These are phyloP conservation scores for Tiliacea citrago DNA, from an alignment of 2,888 invertebrate species.

Conservation along the genomic window DNA sequence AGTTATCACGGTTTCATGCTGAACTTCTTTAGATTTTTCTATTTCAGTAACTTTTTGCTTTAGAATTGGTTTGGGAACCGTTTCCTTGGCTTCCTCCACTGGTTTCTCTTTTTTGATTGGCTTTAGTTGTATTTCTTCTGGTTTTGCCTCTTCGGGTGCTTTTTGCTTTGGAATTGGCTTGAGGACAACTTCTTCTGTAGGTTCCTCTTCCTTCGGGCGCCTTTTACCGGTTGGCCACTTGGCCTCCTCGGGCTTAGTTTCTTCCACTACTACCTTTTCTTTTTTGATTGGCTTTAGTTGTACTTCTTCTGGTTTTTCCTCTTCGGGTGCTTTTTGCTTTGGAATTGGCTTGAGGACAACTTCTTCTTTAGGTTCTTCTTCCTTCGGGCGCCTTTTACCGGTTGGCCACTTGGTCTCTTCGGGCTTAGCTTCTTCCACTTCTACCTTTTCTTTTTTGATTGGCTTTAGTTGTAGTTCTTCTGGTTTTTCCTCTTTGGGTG, in stretches of 20 bases:
- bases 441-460: slow-evolving; percentile 58
- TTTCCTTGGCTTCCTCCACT: slow-evolving; percentile 61
- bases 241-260: slow-evolving; percentile 69
- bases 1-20: slow-evolving; percentile 7
- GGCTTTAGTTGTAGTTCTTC: slow-evolving; percentile 85
- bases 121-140: slow-evolving; percentile 72
- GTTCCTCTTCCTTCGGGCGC: slow-evolving; percentile 14
- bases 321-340: slow-evolving; percentile 27
- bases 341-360: slow-evolving; percentile 31
- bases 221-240: slow-evolving; percentile 23
- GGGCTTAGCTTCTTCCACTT: slow-evolving; percentile 78
- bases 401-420: slow-evolving; percentile 72
- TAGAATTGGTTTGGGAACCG: slow-evolving; percentile 30
- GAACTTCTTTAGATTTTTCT: slow-evolving; percentile 13
- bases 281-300: slow-evolving; percentile 70
- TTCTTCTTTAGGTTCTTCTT: slow-evolving; percentile 39
- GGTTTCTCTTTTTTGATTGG: slow-evolving; percentile 72
- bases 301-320: slow-evolving; percentile 27
- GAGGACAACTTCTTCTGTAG: slow-evolving; percentile 26
- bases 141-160: slow-evolving; percentile 57
- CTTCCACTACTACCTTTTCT: slow-evolving; percentile 68
- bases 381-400: slow-evolving; percentile 42
- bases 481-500: slow-evolving; percentile 76
- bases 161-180: slow-evolving; percentile 18
- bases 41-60: slow-evolving; percentile 28